Percentiles rank a stretch among this genome's conserved stretches.
Evolutionary conservation across 2,888 invertebrate species (phyloP).

Genomic region (Pseudolycoriella hygida): DNA sequence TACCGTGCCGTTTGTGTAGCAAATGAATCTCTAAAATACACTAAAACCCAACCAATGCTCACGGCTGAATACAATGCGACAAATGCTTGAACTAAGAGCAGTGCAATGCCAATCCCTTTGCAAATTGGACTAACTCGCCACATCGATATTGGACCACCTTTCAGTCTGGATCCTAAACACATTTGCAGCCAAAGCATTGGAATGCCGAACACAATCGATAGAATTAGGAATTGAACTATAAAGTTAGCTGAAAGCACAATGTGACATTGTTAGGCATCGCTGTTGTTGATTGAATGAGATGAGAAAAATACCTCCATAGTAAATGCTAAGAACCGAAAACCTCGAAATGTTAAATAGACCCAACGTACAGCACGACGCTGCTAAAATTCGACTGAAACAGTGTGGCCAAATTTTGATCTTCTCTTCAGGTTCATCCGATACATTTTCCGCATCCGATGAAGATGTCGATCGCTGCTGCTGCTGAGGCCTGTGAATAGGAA

Average conservation of each 20-base stretch:
- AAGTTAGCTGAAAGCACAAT: constrained; percentile 45
- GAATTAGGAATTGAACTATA: constrained; percentile 70
- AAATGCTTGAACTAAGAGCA: constrained; percentile 60
- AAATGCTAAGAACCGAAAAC: constrained; percentile 69
- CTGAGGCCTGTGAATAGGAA: background rate
- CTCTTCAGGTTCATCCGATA: background rate
- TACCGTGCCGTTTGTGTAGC: constrained; percentile 61
- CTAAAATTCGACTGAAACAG: constrained; percentile 58
- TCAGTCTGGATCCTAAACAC: constrained; percentile 68
- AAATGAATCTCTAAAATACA: constrained; percentile 75
- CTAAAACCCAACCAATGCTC: constrained; percentile 80
- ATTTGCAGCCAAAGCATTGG: constrained; percentile 72
- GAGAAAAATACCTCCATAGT: constrained; percentile 56
- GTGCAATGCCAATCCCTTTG: constrained; percentile 72
- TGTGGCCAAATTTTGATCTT: constrained; percentile 37
- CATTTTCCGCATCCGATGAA: background rate
- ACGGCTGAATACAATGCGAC: constrained; percentile 76
- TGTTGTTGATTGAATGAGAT: background rate
- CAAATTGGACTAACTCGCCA: constrained; percentile 86
- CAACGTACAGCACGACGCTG: constrained; percentile 68
- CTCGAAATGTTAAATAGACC: constrained; percentile 79
- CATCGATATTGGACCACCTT: constrained; percentile 77
- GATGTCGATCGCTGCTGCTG: background rate
- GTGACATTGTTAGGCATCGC: background rate
- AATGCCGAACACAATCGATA: constrained; percentile 65